These are phyloP conservation scores for Stomatorhinus ivindoensis DNA, from an alignment of 2,113 vertebrate genomes.

Conservation along the genomic window DNA sequence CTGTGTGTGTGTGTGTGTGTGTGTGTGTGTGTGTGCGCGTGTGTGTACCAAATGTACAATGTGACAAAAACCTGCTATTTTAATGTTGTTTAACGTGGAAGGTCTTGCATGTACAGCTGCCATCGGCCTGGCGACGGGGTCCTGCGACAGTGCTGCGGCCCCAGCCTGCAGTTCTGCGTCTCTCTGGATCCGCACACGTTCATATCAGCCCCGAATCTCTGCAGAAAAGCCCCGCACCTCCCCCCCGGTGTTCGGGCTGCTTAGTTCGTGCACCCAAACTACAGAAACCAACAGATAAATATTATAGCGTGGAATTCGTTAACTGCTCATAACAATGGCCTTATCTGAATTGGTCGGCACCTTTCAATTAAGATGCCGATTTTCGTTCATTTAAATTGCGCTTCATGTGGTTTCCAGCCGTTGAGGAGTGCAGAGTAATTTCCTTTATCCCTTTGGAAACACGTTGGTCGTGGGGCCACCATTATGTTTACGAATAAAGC, in stretches of 20 bases:
- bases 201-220: neutral
- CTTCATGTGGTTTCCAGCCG: neutral
- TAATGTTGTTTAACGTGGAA: no score
- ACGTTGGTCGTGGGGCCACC: neutral
- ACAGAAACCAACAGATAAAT: neutral
- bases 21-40: no score
- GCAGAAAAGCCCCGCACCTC: neutral
- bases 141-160: neutral
- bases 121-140: neutral
- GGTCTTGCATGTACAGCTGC: neutral
- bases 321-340: constrained; percentile 1
- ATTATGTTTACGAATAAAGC: neutral
- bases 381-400: neutral
- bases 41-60: neutral
- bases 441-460: neutral
- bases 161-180: neutral
- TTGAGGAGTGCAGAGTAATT: neutral
- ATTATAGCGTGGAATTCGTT: neutral
- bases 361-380: neutral
- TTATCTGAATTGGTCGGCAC: neutral
- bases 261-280: neutral
- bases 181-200: neutral
- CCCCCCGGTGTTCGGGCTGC: neutral
- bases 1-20: neutral
- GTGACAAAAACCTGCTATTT: neutral